Evolutionary conservation across 2,113 vertebrate genomes (phyloP).

Genomic region (Microtus montanus): DNA sequence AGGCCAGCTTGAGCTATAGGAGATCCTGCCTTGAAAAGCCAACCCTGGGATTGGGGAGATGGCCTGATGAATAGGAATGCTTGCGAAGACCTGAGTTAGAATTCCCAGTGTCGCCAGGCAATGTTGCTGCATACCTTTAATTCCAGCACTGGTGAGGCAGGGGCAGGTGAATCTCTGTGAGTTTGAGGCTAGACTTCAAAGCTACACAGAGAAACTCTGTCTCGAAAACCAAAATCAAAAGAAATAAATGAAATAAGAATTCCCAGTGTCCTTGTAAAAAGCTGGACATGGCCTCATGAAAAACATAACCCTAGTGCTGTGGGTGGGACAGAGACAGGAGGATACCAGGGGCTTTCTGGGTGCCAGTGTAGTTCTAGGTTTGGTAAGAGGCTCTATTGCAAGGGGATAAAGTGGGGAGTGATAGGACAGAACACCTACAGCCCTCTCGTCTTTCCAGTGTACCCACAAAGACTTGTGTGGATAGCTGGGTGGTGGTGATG

Average conservation of each 20-base stretch:
- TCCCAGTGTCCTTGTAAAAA: not conserved
- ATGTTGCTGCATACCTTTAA: no score
- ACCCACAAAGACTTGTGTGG: not conserved
- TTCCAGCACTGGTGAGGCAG: no score
- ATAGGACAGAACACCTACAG: not conserved
- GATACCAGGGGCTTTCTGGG: not conserved
- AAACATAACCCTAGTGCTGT: no score
- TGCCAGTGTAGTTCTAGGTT: not conserved
- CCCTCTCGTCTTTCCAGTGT: not conserved
- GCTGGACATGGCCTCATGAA: no score
- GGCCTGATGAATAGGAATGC: not conserved
- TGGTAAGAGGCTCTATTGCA: not conserved
- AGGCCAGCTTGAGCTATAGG: not conserved
- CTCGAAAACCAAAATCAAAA: no score
- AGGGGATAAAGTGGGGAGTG: not conserved
- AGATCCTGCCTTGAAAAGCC: not conserved
- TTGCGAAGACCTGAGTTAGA: not conserved
- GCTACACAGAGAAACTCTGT: no score
- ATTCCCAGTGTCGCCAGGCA: not conserved
- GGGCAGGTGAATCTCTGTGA: no score
- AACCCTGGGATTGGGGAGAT: not conserved
- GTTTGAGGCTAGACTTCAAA: no score
- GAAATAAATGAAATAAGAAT: not conserved
- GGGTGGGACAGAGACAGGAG: not conserved
- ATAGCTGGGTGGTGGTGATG: not conserved